These are phyloP conservation scores for Heliconius melpomene DNA, from an alignment of 1,140 invertebrate genomes.

Conservation along the genomic window DNA sequence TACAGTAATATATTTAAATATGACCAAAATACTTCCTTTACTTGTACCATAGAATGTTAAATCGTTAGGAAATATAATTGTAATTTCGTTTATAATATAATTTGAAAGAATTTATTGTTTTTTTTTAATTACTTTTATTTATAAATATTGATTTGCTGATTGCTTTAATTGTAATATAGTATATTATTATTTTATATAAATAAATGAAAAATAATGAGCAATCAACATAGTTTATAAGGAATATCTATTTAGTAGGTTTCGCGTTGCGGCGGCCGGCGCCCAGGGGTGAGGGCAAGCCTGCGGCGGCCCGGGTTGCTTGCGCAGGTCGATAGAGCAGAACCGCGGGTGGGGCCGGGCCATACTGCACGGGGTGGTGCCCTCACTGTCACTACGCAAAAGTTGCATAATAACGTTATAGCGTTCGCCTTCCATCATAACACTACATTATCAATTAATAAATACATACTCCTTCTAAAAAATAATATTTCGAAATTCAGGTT, in stretches of 20 bases:
- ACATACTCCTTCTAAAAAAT: neutral
- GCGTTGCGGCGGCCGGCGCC: constrained; percentile 56
- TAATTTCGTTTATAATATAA: neutral
- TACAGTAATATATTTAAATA: neutral
- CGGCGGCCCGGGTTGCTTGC: constrained; percentile 65
- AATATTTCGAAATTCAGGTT: too few relatives aligned
- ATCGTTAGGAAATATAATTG: too few relatives aligned
- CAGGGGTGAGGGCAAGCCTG: constrained; percentile 53
- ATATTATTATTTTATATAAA: neutral
- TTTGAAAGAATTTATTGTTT: neutral
- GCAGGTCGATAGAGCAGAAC: constrained; percentile 76
- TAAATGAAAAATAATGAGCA: neutral
- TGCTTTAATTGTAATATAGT: neutral
- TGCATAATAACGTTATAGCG: constrained; percentile 69
- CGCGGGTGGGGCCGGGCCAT: constrained; percentile 77
- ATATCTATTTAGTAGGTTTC: constrained; percentile 17
- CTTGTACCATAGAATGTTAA: neutral
- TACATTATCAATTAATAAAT: neutral
- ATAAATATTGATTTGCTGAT: too few relatives aligned
- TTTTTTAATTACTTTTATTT: neutral
- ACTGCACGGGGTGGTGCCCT: constrained; percentile 66
- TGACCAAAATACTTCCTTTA: neutral
- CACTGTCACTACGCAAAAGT: constrained; percentile 60
- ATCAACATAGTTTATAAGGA: neutral
- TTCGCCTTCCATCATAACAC: constrained; percentile 7